These are phyloP conservation scores for Coryphaenoides rupestris DNA, from an alignment of 2,113 vertebrate species.

Conservation along the genomic window DNA sequence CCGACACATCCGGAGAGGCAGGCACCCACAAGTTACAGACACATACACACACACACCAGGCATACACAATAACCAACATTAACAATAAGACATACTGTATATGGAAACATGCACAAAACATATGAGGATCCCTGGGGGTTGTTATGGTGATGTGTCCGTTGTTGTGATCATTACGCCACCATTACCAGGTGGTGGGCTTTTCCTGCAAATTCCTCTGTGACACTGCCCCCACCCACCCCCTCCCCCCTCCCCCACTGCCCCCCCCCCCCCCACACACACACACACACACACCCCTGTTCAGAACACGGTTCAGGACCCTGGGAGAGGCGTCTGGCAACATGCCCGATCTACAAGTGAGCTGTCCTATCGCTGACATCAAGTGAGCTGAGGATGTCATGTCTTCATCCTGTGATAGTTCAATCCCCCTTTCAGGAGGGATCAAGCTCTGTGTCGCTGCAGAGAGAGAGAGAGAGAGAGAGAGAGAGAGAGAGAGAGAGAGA, in stretches of 20 bases:
- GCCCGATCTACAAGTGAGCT: conserved; percentile 71
- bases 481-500: too few species aligned
- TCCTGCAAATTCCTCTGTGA: too few species aligned
- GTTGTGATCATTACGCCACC: too few species aligned
- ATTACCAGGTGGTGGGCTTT: too few species aligned
- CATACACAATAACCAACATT: background rate
- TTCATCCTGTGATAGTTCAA: conserved; percentile 69
- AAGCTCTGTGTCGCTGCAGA: conserved; percentile 47
- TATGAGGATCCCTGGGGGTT: too few species aligned
- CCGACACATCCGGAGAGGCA: background rate
- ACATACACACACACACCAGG: conserved; percentile 1
- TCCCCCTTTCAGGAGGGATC: conserved; percentile 62
- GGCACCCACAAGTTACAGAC: background rate
- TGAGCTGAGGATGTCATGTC: conserved; percentile 67
- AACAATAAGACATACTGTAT: background rate
- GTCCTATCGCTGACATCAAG: conserved; percentile 68
- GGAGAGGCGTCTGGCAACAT: conserved; percentile 62
- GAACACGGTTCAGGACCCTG: conserved; percentile 48
- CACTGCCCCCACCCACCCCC: too few species aligned
- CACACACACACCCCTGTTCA: too few species aligned
- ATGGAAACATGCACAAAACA: conserved; percentile 1
- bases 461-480: too few species aligned
- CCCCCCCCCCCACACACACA: too few species aligned
- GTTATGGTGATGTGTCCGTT: too few species aligned
- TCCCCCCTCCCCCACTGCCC: too few species aligned